Evolutionary conservation across 2,888 invertebrate genomes (phyloP).

Genomic region (Linyphia triangularis): DNA sequence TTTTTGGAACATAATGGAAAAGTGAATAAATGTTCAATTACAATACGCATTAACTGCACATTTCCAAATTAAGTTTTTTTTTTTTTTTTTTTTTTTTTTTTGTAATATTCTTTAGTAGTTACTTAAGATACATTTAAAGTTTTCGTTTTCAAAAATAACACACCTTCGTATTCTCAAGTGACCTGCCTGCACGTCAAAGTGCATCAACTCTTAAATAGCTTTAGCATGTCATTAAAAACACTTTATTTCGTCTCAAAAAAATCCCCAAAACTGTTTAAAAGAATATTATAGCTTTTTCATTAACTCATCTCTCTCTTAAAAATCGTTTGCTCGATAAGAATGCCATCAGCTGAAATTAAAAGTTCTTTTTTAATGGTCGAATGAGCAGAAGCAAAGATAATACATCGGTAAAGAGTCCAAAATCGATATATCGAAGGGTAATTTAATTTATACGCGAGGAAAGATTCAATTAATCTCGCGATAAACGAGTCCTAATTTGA

Average conservation of each 20-base stretch:
- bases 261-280: background rate
- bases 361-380: slow-evolving; percentile 11
- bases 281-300: slow-evolving; percentile 43
- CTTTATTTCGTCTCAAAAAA: background rate
- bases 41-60: too few species aligned
- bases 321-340: slow-evolving; percentile 31
- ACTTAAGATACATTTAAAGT: background rate
- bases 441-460: slow-evolving; percentile 58
- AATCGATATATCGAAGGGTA: slow-evolving; percentile 60
- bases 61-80: too few species aligned
- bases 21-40: too few species aligned
- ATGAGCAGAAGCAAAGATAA: background rate
- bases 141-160: background rate
- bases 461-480: slow-evolving; percentile 64
- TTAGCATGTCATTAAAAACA: slow-evolving; percentile 3
- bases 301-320: slow-evolving; percentile 9
- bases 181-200: background rate
- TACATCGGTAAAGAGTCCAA: background rate
- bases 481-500: slow-evolving; percentile 68
- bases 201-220: background rate
- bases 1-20: too few species aligned
- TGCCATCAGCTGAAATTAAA: slow-evolving; percentile 26
- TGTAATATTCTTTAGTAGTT: too few species aligned
- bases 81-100: too few species aligned
- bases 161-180: background rate